Evolutionary conservation across 2,113 vertebrate species (phyloP).

Genomic region (Ciconia maguari): DNA sequence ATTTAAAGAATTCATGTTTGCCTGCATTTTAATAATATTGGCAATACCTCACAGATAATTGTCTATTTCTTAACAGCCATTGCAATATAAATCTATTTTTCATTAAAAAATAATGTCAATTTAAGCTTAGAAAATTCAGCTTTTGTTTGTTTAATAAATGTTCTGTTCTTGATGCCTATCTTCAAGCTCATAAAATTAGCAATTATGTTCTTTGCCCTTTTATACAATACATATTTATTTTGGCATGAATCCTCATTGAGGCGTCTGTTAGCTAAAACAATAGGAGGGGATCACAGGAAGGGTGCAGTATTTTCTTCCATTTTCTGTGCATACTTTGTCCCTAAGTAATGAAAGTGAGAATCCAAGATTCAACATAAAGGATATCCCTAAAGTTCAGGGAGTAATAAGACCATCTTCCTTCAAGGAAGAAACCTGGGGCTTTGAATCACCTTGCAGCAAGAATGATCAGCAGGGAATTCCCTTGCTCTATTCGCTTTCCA

Average conservation of each 20-base stretch:
- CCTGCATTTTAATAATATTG: neutral
- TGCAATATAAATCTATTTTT: neutral
- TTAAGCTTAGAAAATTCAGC: neutral
- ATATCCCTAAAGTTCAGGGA: neutral
- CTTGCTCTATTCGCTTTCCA: neutral
- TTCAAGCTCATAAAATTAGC: neutral
- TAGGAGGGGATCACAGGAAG: neutral
- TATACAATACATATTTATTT: neutral
- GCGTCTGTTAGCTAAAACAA: neutral
- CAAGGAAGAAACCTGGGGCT: neutral
- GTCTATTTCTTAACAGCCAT: neutral
- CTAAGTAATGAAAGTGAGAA: neutral
- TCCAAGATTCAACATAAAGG: neutral
- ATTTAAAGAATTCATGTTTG: neutral
- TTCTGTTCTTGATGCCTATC: neutral
- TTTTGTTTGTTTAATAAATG: neutral
- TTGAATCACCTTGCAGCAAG: neutral
- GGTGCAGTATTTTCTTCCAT: neutral
- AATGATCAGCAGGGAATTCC: neutral
- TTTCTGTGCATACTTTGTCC: neutral
- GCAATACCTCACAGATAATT: neutral
- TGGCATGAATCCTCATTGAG: neutral
- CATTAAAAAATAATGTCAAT: neutral
- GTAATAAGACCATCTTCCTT: neutral
- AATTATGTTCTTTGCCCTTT: neutral